A percentile compares a stretch with the other conserved stretches of the same genome.
Evolutionary conservation across 2,888 invertebrate genomes (phyloP).

Genomic region (Cephus spinipes): DNA sequence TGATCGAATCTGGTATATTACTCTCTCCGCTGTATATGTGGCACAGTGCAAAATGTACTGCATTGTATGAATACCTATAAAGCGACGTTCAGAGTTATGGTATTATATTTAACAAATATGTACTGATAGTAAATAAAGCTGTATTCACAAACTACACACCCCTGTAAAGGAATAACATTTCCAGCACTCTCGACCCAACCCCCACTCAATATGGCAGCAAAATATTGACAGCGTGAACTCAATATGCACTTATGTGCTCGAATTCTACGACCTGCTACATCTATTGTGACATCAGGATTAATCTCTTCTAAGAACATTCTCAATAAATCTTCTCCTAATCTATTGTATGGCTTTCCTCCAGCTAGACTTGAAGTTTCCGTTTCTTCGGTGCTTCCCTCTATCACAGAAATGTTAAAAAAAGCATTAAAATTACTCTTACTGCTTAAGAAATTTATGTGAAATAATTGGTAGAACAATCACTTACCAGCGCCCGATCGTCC

Average conservation of each 20-base stretch:
- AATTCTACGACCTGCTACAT: conserved; percentile 84
- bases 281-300: conserved; percentile 87
- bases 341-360: conserved; percentile 58
- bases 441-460: background rate
- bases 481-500: conserved; percentile 67
- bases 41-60: conserved; percentile 90
- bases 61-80: conserved; percentile 81
- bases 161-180: conserved; percentile 86
- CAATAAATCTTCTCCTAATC: conserved; percentile 87
- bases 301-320: conserved; percentile 93
- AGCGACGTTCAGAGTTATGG: conserved; percentile 11
- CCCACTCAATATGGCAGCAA: conserved; percentile 90
- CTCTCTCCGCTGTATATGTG: conserved; percentile 95
- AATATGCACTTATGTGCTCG: conserved; percentile 93
- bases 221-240: conserved; percentile 92
- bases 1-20: conserved; percentile 87
- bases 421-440: conserved; percentile 3
- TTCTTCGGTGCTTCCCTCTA: conserved; percentile 66
- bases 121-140: background rate
- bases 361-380: conserved; percentile 67
- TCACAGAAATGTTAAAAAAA: conserved; percentile 20
- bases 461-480: conserved; percentile 30
- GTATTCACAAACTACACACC: conserved; percentile 67
- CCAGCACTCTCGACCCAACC: conserved; percentile 85
- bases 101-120: background rate